Conservation (phyloP, 2,797 vertebrate genomes). For the Dipus sagitta region DNA sequence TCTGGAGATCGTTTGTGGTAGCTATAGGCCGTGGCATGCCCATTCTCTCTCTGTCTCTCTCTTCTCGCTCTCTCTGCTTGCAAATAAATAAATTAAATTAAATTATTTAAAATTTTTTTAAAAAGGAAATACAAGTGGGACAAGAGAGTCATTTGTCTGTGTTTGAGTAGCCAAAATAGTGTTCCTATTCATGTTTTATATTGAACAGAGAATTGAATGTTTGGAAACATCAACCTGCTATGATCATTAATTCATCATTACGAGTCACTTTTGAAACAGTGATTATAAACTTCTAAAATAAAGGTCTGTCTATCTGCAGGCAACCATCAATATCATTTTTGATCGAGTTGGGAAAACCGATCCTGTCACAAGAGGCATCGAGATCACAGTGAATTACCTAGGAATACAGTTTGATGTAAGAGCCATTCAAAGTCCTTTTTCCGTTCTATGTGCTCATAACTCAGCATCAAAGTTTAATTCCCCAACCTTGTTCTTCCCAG, state of each 20-base stretch:
- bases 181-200: slow-evolving; percentile 6
- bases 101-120: too few relatives aligned
- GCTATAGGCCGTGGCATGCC: too few relatives aligned
- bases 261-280: slow-evolving; percentile 11
- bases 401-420: slow-evolving; percentile 99
- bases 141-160: not conserved
- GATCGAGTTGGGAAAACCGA: slow-evolving; percentile 99
- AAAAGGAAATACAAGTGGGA: too few relatives aligned
- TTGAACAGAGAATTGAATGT: slow-evolving; percentile 44
- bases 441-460: not conserved
- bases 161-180: not conserved
- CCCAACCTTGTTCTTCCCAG: not conserved
- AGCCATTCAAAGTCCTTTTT: slow-evolving; percentile 35
- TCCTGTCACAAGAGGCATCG: slow-evolving; percentile 98
- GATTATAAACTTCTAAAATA: not conserved
- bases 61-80: too few relatives aligned
- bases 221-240: slow-evolving; percentile 8
- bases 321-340: slow-evolving; percentile 99
- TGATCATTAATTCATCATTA: slow-evolving; percentile 47
- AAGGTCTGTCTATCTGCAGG: slow-evolving; percentile 87
- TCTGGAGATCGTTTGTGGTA: too few relatives aligned
- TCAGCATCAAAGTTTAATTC: not conserved
- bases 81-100: too few relatives aligned
- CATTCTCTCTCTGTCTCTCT: too few relatives aligned
- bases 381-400: slow-evolving; percentile 99